Base-by-base conservation (phyloP, 2,113 vertebrate genomes). In the Spheniscus mendiculus region DNA sequence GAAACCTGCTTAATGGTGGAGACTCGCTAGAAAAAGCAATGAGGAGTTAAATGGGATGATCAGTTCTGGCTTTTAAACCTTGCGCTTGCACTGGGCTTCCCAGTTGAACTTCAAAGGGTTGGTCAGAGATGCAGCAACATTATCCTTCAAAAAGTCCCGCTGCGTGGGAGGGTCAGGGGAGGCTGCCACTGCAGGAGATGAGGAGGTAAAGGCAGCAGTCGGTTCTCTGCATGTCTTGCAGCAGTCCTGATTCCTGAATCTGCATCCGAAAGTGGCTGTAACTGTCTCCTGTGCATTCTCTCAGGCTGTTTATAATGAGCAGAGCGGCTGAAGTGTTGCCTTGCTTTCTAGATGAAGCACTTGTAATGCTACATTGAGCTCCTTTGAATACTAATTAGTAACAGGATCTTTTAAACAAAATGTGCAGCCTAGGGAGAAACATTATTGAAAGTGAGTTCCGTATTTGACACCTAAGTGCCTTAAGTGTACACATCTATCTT, bases 331-430 rank as follows among this genome's bases (percentile, higher is more conserved):
- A 91, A 96, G 70, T 91, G 77, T 71, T 77, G 55, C 56, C 38
- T 90, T 84, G 59, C 66, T 94, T 77, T 87, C 74, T 92, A 50
- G 72, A 81, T 93, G 83, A 93, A 87, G 65, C 55, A 15, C 84
- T 91, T 81, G 42, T 62, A 89, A 59, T 70, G 36, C 26, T 78
- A 44, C 52, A 79, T 74, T 63, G n/a, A 87, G 63, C 47, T 85
- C 40, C 79, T 93, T 50, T 94, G 82, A 95, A 96, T 96, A 38
- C 55, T 87, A 93, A 89, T 90, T 80, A 91, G n/a, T 56, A 86
- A 70, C 15, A 53, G 42, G 52, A 84, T 74, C 42, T 92, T 89
- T 87, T 69, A 89, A 82, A 82, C 32, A 45, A 66, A 59, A 76
- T 40, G 26, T 63, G 53, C n/a, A 63, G 32, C 55, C 67, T 78